Percentiles rank a stretch among this genome's conserved stretches.
These are phyloP conservation scores for Bettongia penicillata DNA, from an alignment of 2,113 vertebrate species.

Conservation along the genomic window DNA sequence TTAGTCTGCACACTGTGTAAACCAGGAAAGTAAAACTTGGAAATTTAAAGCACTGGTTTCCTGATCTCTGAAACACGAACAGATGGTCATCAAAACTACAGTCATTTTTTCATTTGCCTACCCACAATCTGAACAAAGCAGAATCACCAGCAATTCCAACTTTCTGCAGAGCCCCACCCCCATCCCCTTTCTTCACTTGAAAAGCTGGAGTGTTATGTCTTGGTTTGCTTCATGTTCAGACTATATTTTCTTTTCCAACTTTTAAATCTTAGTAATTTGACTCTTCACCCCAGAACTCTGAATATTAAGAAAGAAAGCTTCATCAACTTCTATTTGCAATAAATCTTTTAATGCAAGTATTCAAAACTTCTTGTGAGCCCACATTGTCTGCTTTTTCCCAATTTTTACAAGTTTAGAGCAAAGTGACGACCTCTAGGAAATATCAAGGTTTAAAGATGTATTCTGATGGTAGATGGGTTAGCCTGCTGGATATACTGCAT, in stretches of 20 bases:
- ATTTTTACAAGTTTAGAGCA: slow-evolving; percentile 34
- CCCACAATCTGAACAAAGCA: slow-evolving; percentile 59
- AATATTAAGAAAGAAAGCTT: slow-evolving; percentile 76
- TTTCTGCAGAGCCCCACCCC: slow-evolving; percentile 21
- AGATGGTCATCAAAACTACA: slow-evolving; percentile 59
- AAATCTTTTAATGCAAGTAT: slow-evolving; percentile 72
- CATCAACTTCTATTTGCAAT: slow-evolving; percentile 73
- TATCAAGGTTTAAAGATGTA: neutral
- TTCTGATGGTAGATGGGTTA: slow-evolving; percentile 14
- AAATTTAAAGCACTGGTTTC: slow-evolving; percentile 70
- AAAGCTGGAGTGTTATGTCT: slow-evolving; percentile 23
- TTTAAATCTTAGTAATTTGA: slow-evolving; percentile 74
- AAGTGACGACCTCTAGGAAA: neutral
- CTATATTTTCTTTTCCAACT: slow-evolving; percentile 58
- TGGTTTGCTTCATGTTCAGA: slow-evolving; percentile 64
- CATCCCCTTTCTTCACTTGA: neutral
- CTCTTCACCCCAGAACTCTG: slow-evolving; percentile 63
- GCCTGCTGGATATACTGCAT: neutral
- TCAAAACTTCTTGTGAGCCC: slow-evolving; percentile 15
- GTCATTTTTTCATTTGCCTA: slow-evolving; percentile 57
- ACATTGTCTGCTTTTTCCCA: slow-evolving; percentile 17
- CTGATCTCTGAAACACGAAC: slow-evolving; percentile 69
- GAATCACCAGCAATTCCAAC: slow-evolving; percentile 60
- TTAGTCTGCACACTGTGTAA: slow-evolving; percentile 37
- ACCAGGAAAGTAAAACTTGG: slow-evolving; percentile 63